A percentile compares a stretch with the other conserved stretches of the same genome.
phyloP scores from a whole-genome alignment of 2,113 vertebrate genomes.

The Thinocorus orbignyianus region DNA sequence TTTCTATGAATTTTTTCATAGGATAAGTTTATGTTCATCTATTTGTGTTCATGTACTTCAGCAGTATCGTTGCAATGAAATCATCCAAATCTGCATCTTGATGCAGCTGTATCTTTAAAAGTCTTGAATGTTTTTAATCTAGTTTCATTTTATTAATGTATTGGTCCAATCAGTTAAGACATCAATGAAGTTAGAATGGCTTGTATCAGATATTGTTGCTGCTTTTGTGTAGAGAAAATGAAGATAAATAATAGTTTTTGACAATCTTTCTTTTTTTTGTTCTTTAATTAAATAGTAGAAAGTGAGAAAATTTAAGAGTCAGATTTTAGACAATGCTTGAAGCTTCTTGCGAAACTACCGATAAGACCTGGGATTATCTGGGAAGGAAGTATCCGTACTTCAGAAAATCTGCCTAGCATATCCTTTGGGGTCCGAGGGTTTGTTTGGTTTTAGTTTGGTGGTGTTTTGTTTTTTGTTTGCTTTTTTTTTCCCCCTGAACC shows the following conservation, averaged over 20 bases:
- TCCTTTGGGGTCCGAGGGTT: not conserved
- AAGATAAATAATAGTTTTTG: not conserved
- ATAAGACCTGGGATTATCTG: not conserved
- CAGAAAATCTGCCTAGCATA: not conserved
- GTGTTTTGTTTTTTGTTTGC: not conserved
- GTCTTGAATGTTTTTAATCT: not conserved
- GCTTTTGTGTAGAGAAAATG: not conserved
- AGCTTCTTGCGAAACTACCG: not conserved
- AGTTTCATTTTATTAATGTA: not conserved
- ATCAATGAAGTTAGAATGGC: not conserved
- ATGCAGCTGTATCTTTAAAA: not conserved
- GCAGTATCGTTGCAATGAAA: not conserved
- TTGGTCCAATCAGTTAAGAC: not conserved
- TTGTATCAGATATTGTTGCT: not conserved
- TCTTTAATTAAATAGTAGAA: not conserved
- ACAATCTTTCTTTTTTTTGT: not conserved
- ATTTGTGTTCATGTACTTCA: not conserved
- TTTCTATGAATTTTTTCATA: not conserved
- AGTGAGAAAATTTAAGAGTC: not conserved
- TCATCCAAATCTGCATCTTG: not conserved
- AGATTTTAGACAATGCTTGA: not conserved
- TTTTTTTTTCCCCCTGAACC: not conserved
- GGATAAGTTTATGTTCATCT: not conserved
- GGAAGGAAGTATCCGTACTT: not conserved
- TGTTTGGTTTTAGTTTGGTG: no score